Evolutionary conservation across 2,113 vertebrate genomes (phyloP).

Genomic region (Crotalus horridus): DNA sequence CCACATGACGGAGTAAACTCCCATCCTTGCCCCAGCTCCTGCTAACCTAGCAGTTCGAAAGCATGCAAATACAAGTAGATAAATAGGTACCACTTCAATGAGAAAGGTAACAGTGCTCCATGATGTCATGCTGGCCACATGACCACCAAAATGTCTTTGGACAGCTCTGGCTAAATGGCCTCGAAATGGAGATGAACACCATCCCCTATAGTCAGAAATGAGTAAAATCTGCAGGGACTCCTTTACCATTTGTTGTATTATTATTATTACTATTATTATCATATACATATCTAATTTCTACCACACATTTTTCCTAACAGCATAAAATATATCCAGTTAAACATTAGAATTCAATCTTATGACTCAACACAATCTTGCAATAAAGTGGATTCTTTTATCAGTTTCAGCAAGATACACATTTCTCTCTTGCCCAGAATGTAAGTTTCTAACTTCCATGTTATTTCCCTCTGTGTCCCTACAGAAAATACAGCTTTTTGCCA

Average conservation of each 20-base stretch:
- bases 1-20: background rate
- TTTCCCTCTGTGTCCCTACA: background rate
- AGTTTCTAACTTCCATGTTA: background rate
- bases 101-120: background rate
- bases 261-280: background rate
- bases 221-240: background rate
- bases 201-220: background rate
- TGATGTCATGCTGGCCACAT: background rate
- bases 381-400: background rate
- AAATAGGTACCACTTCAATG: background rate
- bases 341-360: background rate
- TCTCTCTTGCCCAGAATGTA: background rate
- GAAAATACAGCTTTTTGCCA: background rate
- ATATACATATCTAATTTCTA: background rate
- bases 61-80: background rate
- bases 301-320: background rate
- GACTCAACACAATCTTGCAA: background rate
- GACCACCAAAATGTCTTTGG: background rate
- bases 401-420: background rate
- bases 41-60: background rate
- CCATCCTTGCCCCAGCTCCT: background rate
- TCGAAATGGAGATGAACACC: background rate
- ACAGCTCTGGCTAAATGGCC: background rate
- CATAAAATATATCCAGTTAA: background rate
- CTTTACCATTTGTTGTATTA: background rate